These are phyloP conservation scores for Spodoptera littoralis DNA, from an alignment of 2,888 invertebrate genomes.

Conservation along the genomic window DNA sequence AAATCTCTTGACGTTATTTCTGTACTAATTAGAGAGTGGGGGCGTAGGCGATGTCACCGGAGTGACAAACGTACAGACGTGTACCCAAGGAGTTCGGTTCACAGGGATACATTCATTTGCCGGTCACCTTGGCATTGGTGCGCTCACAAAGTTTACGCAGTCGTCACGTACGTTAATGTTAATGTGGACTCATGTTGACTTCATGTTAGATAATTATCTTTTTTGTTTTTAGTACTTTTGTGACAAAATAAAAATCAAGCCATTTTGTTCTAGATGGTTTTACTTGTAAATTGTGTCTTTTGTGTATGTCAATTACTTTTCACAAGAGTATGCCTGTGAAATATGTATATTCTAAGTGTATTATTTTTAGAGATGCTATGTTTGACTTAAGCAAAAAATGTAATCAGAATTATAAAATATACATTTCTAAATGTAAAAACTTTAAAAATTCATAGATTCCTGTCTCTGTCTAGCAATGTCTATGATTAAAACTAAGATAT, in stretches of 20 bases:
- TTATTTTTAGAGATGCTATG: no score
- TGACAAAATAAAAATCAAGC: no score
- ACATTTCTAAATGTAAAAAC: no score
- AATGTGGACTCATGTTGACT: conserved; percentile 43
- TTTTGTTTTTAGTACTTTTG: conserved; percentile 26
- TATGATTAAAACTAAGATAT: no score
- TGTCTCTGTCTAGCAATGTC: no score
- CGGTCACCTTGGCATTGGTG: conserved; percentile 57
- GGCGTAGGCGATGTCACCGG: conserved; percentile 76
- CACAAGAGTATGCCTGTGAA: no score
- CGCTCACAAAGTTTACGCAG: conserved; percentile 52
- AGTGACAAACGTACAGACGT: conserved; percentile 78
- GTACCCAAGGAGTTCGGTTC: conserved; percentile 60
- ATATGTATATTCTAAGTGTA: neutral
- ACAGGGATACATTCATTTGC: conserved; percentile 72
- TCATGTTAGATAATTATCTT: conserved; percentile 46
- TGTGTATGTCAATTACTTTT: no score
- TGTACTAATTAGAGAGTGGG: conserved; percentile 85
- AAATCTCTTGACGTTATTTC: conserved; percentile 85
- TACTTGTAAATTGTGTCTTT: no score
- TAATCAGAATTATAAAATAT: no score
- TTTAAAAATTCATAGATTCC: no score
- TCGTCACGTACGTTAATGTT: conserved; percentile 60
- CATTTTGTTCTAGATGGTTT: no score
- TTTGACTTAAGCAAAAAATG: no score